A percentile compares a stretch with the other conserved stretches of the same genome.
phyloP scores from a whole-genome alignment of 2,113 vertebrate genomes.

The Ranitomeya imitator region DNA sequence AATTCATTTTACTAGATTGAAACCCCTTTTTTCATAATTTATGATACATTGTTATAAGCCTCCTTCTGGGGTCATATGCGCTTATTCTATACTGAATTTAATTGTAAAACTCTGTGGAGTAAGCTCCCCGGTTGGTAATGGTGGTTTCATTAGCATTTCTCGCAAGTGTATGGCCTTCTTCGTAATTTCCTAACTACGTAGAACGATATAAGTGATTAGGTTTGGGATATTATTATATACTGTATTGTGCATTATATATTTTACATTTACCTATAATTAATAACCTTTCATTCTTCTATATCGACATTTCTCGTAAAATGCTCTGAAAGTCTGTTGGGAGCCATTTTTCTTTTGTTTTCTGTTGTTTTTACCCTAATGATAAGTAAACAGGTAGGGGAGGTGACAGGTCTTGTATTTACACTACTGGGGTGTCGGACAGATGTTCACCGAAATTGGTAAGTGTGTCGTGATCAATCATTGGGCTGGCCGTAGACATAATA shows the following conservation, averaged over 20 bases:
- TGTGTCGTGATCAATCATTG: not conserved
- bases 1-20: no score
- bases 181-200: no score
- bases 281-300: not conserved
- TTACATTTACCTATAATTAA: not conserved
- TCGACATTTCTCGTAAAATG: not conserved
- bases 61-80: no score
- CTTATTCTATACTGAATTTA: no score
- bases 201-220: not conserved
- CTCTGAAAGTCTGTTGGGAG: not conserved
- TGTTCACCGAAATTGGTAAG: slow-evolving; percentile 1
- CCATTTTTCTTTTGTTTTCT: not conserved
- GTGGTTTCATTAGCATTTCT: no score
- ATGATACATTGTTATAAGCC: no score
- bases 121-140: no score
- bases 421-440: not conserved
- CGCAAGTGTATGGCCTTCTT: no score
- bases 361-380: slow-evolving; percentile 6
- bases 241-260: not conserved
- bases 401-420: not conserved
- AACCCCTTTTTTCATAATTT: no score
- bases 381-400: not conserved
- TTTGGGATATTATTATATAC: not conserved
- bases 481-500: not conserved
- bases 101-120: no score